Evolutionary conservation across 2,113 vertebrate species (phyloP).

Genomic region (human (Homo sapiens)): GRCh38 chr17:48483501-48484000

Average conservation of each 20-base stretch:
- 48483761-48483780: not conserved
- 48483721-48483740: not conserved
- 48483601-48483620: constrained; percentile 77
- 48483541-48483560: constrained; percentile 41
- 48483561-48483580: constrained; percentile 40
- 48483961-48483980: not conserved
- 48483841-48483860: not conserved
- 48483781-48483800: not conserved
- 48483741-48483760: not conserved
- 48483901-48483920: not conserved
- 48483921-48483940: not conserved
- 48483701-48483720: constrained; percentile 31
- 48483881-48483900: not conserved
- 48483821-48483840: not conserved
- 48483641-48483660: not conserved
- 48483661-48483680: constrained; percentile 55
- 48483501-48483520: not conserved
- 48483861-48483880: not conserved
- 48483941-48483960: not conserved
- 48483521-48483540: not conserved
- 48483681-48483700: constrained; percentile 30
- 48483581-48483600: constrained; percentile 55
- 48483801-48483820: not conserved
- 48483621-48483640: constrained; percentile 74
- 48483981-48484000: not conserved